Conservation (phyloP, 2,888 invertebrate genomes). For the Macrosiphum euphorbiae region DNA sequence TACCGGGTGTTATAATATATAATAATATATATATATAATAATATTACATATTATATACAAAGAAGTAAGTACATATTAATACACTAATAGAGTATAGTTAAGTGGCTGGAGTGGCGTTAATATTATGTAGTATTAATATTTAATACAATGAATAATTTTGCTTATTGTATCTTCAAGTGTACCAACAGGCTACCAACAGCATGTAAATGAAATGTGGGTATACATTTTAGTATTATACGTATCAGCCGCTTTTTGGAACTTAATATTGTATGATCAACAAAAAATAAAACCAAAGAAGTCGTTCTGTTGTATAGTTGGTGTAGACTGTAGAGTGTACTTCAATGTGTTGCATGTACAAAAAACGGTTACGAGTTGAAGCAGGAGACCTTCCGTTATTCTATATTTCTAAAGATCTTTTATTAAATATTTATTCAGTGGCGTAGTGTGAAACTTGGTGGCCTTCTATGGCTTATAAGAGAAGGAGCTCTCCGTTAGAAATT, state of each 20-base stretch:
- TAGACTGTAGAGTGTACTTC: not conserved
- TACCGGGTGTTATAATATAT: not conserved
- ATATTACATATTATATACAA: no score
- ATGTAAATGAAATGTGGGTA: not conserved
- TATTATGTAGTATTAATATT: not conserved
- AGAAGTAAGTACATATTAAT: not conserved
- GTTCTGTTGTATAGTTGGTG: not conserved
- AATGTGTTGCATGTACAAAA: not conserved
- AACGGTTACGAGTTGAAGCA: not conserved
- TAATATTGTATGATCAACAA: not conserved
- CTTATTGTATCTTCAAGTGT: not conserved
- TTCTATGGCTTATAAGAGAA: not conserved
- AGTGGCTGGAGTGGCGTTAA: not conserved
- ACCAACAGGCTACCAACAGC: not conserved
- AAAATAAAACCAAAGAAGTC: not conserved
- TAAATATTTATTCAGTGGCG: no score
- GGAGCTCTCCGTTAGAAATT: not conserved
- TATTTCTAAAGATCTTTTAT: not conserved
- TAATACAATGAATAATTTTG: not conserved
- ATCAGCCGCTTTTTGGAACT: not conserved
- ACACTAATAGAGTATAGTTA: not conserved
- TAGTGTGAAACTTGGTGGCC: not conserved
- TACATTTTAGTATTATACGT: not conserved
- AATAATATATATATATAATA: no score
- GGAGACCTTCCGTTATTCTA: no score